phyloP scores from a whole-genome alignment of 2,113 vertebrate species.

The Rousettus leschenaultii region DNA sequence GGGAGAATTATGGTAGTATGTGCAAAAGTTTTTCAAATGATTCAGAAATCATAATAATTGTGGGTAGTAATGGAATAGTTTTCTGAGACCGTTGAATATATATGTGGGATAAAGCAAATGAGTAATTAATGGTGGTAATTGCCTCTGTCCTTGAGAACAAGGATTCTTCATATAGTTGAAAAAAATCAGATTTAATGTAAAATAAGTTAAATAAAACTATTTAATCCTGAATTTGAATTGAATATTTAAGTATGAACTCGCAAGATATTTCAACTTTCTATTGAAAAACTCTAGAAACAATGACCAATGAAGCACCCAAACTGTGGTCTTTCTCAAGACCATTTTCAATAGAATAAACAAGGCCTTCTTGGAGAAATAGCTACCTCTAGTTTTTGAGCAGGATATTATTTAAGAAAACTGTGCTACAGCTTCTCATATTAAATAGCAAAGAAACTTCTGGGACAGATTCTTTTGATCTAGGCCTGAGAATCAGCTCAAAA shows the following conservation, averaged over 20 bases:
- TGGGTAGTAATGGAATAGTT: not conserved
- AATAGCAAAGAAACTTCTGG: not conserved
- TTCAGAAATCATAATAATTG: not conserved
- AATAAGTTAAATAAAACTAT: not conserved
- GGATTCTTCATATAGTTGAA: not conserved
- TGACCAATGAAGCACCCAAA: not conserved
- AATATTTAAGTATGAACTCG: not conserved
- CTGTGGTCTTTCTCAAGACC: not conserved
- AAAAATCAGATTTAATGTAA: constrained; percentile 4
- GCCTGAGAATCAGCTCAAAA: no score
- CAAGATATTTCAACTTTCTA: not conserved
- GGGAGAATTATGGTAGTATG: not conserved
- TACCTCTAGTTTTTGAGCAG: not conserved
- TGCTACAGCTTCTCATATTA: not conserved
- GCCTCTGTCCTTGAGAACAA: not conserved
- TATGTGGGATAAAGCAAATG: not conserved
- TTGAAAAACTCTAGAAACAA: not conserved
- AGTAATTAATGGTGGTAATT: not conserved
- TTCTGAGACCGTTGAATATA: not conserved
- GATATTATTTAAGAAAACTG: not conserved
- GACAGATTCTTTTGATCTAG: no score
- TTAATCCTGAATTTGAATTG: not conserved
- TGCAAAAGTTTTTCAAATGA: not conserved
- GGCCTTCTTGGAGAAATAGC: not conserved
- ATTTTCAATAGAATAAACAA: not conserved